These are phyloP conservation scores for Thecophora atra DNA, from an alignment of 2,888 invertebrate species.

Conservation along the genomic window DNA sequence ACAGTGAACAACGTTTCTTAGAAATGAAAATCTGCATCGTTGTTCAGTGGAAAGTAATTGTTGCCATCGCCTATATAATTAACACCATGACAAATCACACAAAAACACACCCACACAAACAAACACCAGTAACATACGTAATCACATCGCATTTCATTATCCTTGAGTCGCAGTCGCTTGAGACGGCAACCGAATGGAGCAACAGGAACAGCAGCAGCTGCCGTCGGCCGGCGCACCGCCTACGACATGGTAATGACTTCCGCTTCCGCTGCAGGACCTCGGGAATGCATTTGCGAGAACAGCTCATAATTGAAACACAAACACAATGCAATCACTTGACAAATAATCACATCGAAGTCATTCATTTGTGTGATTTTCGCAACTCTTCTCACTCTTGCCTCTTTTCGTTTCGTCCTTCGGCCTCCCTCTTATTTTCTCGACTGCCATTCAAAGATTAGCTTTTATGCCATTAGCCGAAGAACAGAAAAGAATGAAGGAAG, in stretches of 20 bases:
- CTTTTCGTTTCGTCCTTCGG: too few relatives aligned
- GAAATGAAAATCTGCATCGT: too few relatives aligned
- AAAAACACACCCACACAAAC: background rate
- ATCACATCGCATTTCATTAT: conserved; percentile 19
- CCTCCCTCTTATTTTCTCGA: too few relatives aligned
- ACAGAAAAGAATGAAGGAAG: background rate
- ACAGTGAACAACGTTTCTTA: too few relatives aligned
- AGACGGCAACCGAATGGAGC: background rate
- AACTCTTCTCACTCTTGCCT: too few relatives aligned
- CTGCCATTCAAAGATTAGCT: too few relatives aligned
- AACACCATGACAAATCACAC: conserved; percentile 6
- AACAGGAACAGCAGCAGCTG: conserved; percentile 2
- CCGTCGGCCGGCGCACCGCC: too few relatives aligned
- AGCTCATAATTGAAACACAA: too few relatives aligned
- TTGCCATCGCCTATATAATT: conserved; percentile 15
- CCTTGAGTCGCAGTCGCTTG: conserved; percentile 15
- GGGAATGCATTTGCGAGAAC: background rate
- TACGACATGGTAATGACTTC: conserved; percentile 5
- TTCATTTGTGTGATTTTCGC: background rate
- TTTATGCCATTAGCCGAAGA: too few relatives aligned
- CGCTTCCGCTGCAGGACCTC: background rate
- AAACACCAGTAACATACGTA: background rate
- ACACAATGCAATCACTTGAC: conserved; percentile 18
- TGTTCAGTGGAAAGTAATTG: conserved; percentile 19
- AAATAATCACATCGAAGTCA: conserved; percentile 17